phyloP scores from a whole-genome alignment of 2,113 vertebrate genomes.

The Sphyrna mokarran region DNA sequence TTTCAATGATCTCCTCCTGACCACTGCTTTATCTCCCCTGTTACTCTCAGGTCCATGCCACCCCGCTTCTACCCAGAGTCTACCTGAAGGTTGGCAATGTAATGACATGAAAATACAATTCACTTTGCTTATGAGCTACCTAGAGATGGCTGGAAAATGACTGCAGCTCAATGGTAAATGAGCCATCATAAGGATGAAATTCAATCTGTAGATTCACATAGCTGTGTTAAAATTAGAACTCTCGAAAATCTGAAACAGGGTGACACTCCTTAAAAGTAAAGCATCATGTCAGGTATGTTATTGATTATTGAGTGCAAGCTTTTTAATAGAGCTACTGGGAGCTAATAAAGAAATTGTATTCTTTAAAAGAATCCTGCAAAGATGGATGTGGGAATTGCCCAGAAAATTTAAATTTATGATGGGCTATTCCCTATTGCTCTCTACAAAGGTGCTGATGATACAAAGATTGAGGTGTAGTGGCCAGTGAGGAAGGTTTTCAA shows the following conservation, averaged over 20 bases:
- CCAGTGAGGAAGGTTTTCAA: no score
- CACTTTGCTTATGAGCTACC: not conserved
- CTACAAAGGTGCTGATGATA: no score
- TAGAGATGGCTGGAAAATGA: not conserved
- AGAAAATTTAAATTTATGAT: no score
- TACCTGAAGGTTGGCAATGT: not conserved
- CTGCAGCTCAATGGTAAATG: not conserved
- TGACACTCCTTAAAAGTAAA: not conserved
- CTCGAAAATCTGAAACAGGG: not conserved
- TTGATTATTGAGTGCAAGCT: not conserved
- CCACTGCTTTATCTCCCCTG: not conserved
- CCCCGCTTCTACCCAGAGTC: no score
- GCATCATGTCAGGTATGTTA: not conserved
- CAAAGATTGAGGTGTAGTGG: no score
- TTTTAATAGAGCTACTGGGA: not conserved
- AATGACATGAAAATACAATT: not conserved
- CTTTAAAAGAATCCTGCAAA: no score
- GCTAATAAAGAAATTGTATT: not conserved
- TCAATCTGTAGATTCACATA: not conserved
- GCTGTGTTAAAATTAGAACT: not conserved
- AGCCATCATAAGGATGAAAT: not conserved
- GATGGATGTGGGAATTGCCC: no score
- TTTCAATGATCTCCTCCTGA: not conserved
- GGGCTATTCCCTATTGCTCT: no score
- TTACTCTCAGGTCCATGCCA: not conserved